Base-by-base conservation (phyloP, 2,113 vertebrate genomes). In the Uropsilus gracilis region DNA sequence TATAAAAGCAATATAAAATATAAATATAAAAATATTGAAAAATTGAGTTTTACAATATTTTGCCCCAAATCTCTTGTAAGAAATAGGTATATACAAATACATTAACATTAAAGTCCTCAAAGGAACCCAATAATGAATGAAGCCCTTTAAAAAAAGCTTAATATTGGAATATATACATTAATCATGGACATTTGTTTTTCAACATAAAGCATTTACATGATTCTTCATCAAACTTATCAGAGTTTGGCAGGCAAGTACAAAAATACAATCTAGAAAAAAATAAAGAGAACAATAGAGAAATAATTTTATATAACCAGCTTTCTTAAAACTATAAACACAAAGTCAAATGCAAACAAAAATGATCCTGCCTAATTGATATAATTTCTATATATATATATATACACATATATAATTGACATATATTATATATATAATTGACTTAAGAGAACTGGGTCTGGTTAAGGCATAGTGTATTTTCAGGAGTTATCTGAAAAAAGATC, bases 121-220 rank as follows among this genome's bases (percentile, higher is more conserved):
- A 63, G 89, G 88, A 97, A 93, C 59, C 39, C 39, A 66, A 66
- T 63, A 96, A 93, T 85, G 50, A 96, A 93, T 22, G 96, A 95
- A 97, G 63, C 46, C 90, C 94, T 98, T 95, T 90, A 98, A 98
- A 98, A 92, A 95, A 96, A 95, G 72, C 82, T 91, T 95, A 97
- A 97, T 98, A 96, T 80, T 92, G 95, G 75, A 97, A 83, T 37
- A 81, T 90, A 94, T 68, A 61, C 88, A 90, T 87, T 94, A 94
- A 69, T 37, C 13, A n/a, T n/a, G 59, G 28, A 12, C 12, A 30
- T 61, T 61, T 61, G 59, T 3, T 61, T 30, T 61, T 61, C 28
- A 61, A 24, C 26, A 61, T 84, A 63, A 83, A 91, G 3, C 90
- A 96, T 96, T 97, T 97, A 96, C 89, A 97, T 97, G 89, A 96